Conservation (phyloP, 2,888 invertebrate species). For the Bedellia somnulentella region DNA sequence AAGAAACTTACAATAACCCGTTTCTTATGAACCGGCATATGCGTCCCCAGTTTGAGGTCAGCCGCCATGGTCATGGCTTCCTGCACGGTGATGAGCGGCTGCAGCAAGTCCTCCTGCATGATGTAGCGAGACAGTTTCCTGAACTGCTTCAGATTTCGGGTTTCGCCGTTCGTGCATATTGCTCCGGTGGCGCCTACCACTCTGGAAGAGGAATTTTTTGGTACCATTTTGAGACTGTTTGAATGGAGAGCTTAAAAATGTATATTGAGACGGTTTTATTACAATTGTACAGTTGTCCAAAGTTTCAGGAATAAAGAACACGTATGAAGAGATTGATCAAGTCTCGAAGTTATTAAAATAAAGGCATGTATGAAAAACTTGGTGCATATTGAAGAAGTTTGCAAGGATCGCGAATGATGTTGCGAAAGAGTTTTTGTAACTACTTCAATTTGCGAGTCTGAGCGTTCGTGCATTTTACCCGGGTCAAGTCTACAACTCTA, state of each 20-base stretch:
- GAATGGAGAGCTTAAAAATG: constrained; percentile 4
- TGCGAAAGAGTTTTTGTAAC: no score
- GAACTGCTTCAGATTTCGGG: constrained; percentile 76
- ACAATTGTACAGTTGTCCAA: no score
- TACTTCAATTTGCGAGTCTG: no score
- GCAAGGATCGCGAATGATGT: no score
- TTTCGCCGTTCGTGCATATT: constrained; percentile 77
- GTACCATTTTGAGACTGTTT: no score
- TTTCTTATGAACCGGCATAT: constrained; percentile 65
- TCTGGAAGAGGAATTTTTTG: constrained; percentile 54
- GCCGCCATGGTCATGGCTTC: constrained; percentile 90
- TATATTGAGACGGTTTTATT: background rate
- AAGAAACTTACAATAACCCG: constrained; percentile 72
- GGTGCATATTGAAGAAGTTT: no score
- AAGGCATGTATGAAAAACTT: no score
- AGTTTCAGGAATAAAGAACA: no score
- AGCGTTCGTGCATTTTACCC: no score
- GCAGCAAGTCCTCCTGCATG: constrained; percentile 89
- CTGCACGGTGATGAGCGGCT: constrained; percentile 82
- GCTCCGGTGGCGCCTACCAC: constrained; percentile 69
- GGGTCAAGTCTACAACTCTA: no score
- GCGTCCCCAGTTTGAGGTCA: constrained; percentile 80
- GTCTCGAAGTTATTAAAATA: no score
- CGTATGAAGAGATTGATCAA: no score
- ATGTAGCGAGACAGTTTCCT: constrained; percentile 91